Evolutionary conservation across 2,888 invertebrate genomes (phyloP).

Genomic region (Scotopteryx bipunctaria): DNA sequence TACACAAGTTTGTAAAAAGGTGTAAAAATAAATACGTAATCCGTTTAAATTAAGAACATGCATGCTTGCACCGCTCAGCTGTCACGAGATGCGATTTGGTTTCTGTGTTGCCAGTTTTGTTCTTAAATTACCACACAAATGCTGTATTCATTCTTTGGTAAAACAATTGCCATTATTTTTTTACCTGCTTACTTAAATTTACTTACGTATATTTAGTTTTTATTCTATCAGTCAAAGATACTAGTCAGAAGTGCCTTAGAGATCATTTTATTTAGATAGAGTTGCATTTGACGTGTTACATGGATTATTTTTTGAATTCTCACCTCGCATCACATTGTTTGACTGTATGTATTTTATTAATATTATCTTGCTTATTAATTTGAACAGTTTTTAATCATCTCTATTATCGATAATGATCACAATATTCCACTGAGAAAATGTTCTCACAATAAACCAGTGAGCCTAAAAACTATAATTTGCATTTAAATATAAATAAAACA

Average conservation of each 20-base stretch:
- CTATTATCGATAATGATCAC: constrained; percentile 11
- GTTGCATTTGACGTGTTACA: no score
- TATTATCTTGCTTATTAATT: constrained; percentile 5
- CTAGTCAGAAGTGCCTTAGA: no score
- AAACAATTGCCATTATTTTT: no score
- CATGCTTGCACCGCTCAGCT: constrained; percentile 15
- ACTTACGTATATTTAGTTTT: no score
- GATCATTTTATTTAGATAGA: no score
- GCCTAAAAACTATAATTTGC: constrained; percentile 17
- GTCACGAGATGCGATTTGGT: constrained; percentile 15
- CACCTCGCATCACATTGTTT: no score
- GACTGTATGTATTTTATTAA: no score
- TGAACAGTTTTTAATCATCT: background rate
- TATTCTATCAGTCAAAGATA: no score
- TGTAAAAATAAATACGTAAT: constrained; percentile 20
- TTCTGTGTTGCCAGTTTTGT: constrained; percentile 10
- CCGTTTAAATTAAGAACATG: constrained; percentile 20
- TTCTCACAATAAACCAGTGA: constrained; percentile 14
- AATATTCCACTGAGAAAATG: constrained; percentile 10
- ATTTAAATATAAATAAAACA: constrained; percentile 16
- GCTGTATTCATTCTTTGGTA: no score
- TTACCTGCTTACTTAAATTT: no score
- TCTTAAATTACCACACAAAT: constrained; percentile 1
- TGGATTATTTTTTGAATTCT: no score
- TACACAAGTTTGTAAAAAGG: constrained; percentile 17